A percentile compares a stretch with the other conserved stretches of the same genome.
phyloP scores from a whole-genome alignment of 2,797 vertebrate species.

The Acomys russatus region DNA sequence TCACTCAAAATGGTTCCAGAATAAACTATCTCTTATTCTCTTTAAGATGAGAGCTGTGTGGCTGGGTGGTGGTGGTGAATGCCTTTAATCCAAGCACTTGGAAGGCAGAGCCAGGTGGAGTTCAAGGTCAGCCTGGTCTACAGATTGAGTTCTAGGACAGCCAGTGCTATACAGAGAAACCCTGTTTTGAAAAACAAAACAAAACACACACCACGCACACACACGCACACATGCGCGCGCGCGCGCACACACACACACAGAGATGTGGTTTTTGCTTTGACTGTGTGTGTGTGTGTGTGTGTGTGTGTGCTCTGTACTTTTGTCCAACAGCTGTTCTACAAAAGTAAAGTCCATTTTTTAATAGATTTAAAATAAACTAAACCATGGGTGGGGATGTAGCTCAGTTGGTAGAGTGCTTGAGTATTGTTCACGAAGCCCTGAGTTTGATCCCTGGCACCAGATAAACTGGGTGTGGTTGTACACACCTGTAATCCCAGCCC shows the following conservation, averaged over 20 bases:
- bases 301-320: not conserved
- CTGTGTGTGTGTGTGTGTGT: not conserved
- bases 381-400: not conserved
- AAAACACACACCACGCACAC: too few relatives aligned
- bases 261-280: too few relatives aligned
- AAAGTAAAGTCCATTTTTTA: not conserved
- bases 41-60: not conserved
- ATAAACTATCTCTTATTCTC: not conserved
- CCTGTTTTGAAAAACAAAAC: too few relatives aligned
- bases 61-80: too few relatives aligned
- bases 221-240: too few relatives aligned
- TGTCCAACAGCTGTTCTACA: not conserved
- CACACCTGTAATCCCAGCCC: not conserved
- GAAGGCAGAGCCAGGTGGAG: too few relatives aligned
- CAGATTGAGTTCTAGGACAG: too few relatives aligned
- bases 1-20: not conserved
- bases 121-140: too few relatives aligned
- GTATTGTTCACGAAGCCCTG: not conserved
- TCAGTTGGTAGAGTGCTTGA: not conserved
- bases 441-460: not conserved
- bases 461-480: not conserved
- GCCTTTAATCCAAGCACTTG: too few relatives aligned
- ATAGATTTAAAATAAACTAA: not conserved
- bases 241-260: too few relatives aligned
- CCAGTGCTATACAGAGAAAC: too few relatives aligned